Evolutionary conservation across 2,113 vertebrate species (phyloP), one percentile per base, ranked within the genome.

Genomic region (Erpornis zantholeuca): DNA sequence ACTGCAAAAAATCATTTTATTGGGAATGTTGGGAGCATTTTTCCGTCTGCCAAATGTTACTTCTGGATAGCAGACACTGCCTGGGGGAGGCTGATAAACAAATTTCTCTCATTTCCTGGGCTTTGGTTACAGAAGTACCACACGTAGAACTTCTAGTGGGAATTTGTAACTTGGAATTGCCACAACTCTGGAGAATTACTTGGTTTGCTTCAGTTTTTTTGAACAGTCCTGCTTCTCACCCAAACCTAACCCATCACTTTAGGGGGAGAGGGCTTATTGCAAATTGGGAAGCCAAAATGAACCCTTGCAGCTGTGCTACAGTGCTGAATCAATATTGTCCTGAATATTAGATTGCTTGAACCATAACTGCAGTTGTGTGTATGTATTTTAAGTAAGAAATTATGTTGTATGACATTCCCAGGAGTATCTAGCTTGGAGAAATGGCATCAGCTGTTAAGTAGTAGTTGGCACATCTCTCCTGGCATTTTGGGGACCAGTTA

Each of bases 31-130:
- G 50, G 66, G 54, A 73, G 25, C 50, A 1, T 89, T 96, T 70
- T 88, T n/a, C 85, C 29, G 6, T 64, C 93, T 92, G 87, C 93
- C 92, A 94, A 85, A 91, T 91, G 87, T 93, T 91, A 4, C 69
- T 82, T 69, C 53, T 85, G 54, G n/a, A 50, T n/a, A 15, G 1
- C 0, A 65, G 45, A 6, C 45, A 1, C 36, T 65, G 70, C 78
- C 65, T 57, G n/a, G 35, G 57, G 78, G 44, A 92, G 45, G 59
- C 84, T 33, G 69, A 35, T 85, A 94, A 97, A 82, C 5, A 1
- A 12, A 91, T 92, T 95, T 89, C 52, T 60, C 49, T 89, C 35
- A 17, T 84, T 97, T 94, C 49, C 83, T 66, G 76, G 49, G 20
- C 66, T 82, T 80, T 70, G 52, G 33, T 59, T 81, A 28, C 59